Base-by-base conservation (phyloP, 2,113 vertebrate species). In the Oplegnathus fasciatus region DNA sequence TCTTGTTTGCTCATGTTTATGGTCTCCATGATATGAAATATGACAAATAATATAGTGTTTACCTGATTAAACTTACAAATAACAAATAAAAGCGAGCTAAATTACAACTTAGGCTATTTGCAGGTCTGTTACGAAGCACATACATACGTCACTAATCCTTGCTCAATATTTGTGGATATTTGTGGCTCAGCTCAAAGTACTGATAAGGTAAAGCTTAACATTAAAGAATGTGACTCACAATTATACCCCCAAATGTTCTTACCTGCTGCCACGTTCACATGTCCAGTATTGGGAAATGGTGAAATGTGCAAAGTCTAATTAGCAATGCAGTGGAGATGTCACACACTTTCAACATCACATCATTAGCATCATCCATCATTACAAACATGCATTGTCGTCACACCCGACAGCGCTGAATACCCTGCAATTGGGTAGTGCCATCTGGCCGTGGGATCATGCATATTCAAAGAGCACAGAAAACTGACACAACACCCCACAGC, bases 391-490 rank as follows among this genome's bases (percentile, higher is more conserved):
- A 64, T 66, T 65, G 75, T 40, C 3, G 40, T 79, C 83, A 55
- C 73, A 60, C 46, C 62, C 58, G 42, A 9, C 65, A 37, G 55
- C 54, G 26, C 34, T 46, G 74, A 58, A 48, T 28, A 61, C 62
- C 30, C 72, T 37, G 62, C 68, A 68, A 30, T 20, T 7, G 65
- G 78, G 44, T 44, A 20, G 55, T 22, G 40, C 86, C 86, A 91
- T 90, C 78, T 91, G 90, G 80, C 77, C 69, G 22, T 4, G 24
- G 58, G 52, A 75, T 84, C 66, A 82, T 77, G 37, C 42, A 86
- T 78, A 75, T 83, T 78, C 66, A 81, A 30, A 68, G 28, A 40
- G 32, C 42, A 75, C 15, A 68, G 82, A 67, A 80, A 80, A 44
- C 80, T 64, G 79, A 82, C 78, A 73, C 62, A 18, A 80, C 81